Evolutionary conservation across 2,113 vertebrate genomes (phyloP).

Genomic region (Anolis sagrei): DNA sequence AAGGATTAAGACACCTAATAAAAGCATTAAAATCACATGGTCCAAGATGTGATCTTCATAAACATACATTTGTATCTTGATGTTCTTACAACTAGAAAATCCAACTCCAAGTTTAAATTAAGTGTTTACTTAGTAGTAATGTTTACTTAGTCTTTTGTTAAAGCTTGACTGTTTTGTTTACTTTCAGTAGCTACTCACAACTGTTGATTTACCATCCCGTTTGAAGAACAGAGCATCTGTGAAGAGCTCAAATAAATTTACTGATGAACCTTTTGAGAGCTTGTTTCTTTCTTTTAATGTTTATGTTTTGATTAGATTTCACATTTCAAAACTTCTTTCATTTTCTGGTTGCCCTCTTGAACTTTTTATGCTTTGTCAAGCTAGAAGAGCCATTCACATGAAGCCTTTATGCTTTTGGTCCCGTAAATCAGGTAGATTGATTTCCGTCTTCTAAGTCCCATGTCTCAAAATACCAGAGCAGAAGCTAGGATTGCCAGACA

Average conservation of each 20-base stretch:
- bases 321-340: not conserved
- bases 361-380: not conserved
- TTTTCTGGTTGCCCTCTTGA: not conserved
- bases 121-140: not conserved
- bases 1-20: too few relatives aligned
- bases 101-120: not conserved
- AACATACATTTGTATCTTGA: not conserved
- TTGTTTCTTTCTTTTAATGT: not conserved
- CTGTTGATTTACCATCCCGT: not conserved
- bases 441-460: not conserved
- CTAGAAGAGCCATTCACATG: not conserved
- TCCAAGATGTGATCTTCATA: too few relatives aligned
- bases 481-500: not conserved
- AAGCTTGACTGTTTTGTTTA: not conserved
- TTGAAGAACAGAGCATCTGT: not conserved
- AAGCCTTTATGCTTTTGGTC: not conserved
- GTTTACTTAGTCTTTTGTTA: not conserved
- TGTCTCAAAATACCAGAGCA: not conserved
- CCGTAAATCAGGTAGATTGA: not conserved
- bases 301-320: not conserved
- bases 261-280: not conserved
- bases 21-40: too few relatives aligned
- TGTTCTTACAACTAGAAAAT: not conserved
- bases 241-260: not conserved
- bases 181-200: not conserved